Base-by-base conservation (phyloP, 2,797 vertebrate genomes). In the Dendrocincla tyrannina region DNA sequence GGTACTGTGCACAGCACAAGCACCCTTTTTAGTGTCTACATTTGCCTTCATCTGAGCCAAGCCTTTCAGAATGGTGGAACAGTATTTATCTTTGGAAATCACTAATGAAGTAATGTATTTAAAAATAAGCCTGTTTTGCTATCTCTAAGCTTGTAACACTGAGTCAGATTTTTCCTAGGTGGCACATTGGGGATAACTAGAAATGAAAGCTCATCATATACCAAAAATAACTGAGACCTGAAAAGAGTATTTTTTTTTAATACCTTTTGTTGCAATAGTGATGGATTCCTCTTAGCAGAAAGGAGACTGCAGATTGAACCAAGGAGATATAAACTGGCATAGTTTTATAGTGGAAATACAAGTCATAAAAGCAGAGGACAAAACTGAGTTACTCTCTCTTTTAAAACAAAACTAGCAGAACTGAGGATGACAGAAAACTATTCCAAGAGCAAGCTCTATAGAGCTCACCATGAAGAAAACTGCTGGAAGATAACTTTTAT, bases 121-220 rank as follows among this genome's bases (percentile, higher is more conserved):
- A 53, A 93, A 83, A 95, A 85, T 81, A 93, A 91, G 15, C 30
- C 60, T 67, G 24, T 75, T 91, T 88, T 75, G n/a, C 30, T 89
- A 32, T 80, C 92, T 91, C 56, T 83, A 68, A 62, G 7, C 28
- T 73, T 85, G 42, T 63, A 78, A 78, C 24, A 55, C 32, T 49
- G 50, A 84, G 49, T 85, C 42, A 73, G 32, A 85, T 69, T 75
- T 15, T 88, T 66, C 46, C 46, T 72, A 55, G 25, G 13, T 89
- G 67, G 42, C 37, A 88, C 32, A 39, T 39, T 28, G 32, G 47
- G 52, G 47, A 59, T 67, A 79, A 85, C 10, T 32, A 47, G 33
- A 49, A 73, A 85, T 13, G 42, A 41, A 66, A 81, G 25, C 2
- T 79, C 55, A 52, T 79, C 35, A 27, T 55, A 30, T 10, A 62